These are phyloP conservation scores for Hesperophylax magnus DNA, from an alignment of 1,140 invertebrate genomes.

Conservation along the genomic window DNA sequence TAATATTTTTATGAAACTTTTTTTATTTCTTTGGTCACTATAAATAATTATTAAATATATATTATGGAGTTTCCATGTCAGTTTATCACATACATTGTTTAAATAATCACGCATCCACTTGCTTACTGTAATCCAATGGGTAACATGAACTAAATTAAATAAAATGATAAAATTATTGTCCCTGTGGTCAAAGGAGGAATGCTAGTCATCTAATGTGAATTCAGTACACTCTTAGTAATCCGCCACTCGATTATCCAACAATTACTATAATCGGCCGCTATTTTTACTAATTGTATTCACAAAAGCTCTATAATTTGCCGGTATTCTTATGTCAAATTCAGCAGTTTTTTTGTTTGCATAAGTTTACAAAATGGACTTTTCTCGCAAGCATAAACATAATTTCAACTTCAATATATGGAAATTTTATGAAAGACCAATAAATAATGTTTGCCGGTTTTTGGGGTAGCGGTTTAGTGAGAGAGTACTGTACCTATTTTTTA, in stretches of 20 bases:
- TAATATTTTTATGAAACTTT: slow-evolving; percentile 17
- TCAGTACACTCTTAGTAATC: too few species aligned
- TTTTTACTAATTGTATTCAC: not conserved
- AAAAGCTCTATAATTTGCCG: slow-evolving; percentile 12
- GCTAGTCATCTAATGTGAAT: too few species aligned
- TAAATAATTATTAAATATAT: slow-evolving; percentile 16
- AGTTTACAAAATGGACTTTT: too few species aligned
- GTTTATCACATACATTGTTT: slow-evolving; percentile 7
- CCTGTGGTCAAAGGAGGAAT: too few species aligned
- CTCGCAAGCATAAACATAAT: too few species aligned
- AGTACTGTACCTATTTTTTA: too few species aligned
- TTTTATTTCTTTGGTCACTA: slow-evolving; percentile 37
- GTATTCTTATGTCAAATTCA: slow-evolving; percentile 23
- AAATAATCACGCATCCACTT: not conserved
- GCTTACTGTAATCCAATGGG: slow-evolving; percentile 1
- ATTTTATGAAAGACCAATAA: too few species aligned
- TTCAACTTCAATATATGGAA: too few species aligned
- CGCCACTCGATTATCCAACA: too few species aligned
- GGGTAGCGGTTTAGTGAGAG: too few species aligned
- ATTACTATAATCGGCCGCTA: not conserved
- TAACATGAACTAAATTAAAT: slow-evolving; percentile 9
- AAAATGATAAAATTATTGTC: not conserved
- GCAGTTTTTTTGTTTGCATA: not conserved
- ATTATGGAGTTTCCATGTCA: not conserved
- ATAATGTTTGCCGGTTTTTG: too few species aligned